A percentile compares a stretch with the other conserved stretches of the same genome.
phyloP scores from a whole-genome alignment of 2,888 invertebrate genomes.

The Odontocolon sp. region DNA sequence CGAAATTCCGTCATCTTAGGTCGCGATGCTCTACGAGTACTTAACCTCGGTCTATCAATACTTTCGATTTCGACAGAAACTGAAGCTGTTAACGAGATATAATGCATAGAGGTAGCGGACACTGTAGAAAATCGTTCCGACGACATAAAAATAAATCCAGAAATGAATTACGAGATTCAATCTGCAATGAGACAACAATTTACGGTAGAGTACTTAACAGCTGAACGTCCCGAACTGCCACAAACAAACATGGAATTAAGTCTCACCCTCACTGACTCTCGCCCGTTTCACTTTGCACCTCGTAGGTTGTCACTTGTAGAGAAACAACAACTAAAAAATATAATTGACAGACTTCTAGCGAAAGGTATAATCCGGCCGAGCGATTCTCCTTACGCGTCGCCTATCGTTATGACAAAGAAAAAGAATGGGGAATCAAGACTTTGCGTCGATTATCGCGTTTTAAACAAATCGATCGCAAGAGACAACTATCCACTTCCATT shows the following conservation, averaged over 20 bases:
- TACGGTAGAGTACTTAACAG: conserved; percentile 7
- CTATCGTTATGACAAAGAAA: conserved; percentile 48
- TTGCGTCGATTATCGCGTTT: conserved; percentile 52
- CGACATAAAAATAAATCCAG: background rate
- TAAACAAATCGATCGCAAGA: conserved; percentile 32
- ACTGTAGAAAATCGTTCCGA: background rate
- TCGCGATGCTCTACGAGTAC: conserved; percentile 4
- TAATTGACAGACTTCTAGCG: background rate
- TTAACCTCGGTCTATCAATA: background rate
- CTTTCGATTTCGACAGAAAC: background rate
- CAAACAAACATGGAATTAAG: conserved; percentile 20
- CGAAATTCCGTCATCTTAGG: background rate
- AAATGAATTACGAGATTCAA: background rate
- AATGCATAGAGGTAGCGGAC: background rate
- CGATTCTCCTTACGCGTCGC: conserved; percentile 43
- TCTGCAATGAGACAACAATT: background rate
- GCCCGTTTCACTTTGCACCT: conserved; percentile 37
- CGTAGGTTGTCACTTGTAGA: conserved; percentile 26
- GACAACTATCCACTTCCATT: conserved; percentile 44
- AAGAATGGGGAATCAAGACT: conserved; percentile 54
- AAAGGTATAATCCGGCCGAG: conserved; percentile 49
- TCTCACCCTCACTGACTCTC: conserved; percentile 12
- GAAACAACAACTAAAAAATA: conserved; percentile 17
- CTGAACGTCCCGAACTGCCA: conserved; percentile 34
- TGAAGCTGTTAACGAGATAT: background rate